These are phyloP conservation scores for Melanotaenia trifasciata DNA, from an alignment of 2,797 vertebrate species.

Conservation along the genomic window DNA sequence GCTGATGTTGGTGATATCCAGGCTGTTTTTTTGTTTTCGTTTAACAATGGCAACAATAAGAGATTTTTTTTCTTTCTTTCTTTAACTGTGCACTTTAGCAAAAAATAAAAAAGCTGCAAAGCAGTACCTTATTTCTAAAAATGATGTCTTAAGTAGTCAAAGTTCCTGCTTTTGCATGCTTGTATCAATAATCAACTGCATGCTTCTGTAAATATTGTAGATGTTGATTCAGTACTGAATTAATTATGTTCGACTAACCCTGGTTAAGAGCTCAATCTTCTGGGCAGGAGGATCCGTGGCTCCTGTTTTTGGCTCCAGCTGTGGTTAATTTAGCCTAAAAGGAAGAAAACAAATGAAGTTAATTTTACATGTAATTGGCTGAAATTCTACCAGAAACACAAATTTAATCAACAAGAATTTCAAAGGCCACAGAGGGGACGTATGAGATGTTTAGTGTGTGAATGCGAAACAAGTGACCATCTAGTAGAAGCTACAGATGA, in stretches of 20 bases:
- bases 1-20: too few species aligned
- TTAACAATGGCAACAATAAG: too few species aligned
- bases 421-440: slow-evolving; percentile 9
- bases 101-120: not conserved
- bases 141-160: not conserved
- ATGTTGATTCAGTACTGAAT: not conserved
- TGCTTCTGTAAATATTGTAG: slow-evolving; percentile 7
- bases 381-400: slow-evolving; percentile 7
- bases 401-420: slow-evolving; percentile 10
- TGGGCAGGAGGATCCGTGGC: not conserved
- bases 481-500: slow-evolving; percentile 5
- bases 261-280: not conserved
- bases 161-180: not conserved
- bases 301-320: slow-evolving; percentile 5
- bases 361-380: slow-evolving; percentile 3
- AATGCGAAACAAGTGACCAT: slow-evolving; percentile 1
- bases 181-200: not conserved
- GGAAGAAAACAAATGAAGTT: not conserved
- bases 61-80: not conserved
- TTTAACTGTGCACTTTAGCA: too few species aligned
- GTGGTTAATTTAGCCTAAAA: slow-evolving; percentile 13
- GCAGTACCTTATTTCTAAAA: too few species aligned
- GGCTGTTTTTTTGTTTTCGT: not conserved
- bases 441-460: not conserved
- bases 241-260: not conserved